These are phyloP conservation scores for rabbit (Oryctolagus cuniculus) DNA, from an alignment of 2,113 vertebrate genomes.

Conservation along the genomic window DNA sequence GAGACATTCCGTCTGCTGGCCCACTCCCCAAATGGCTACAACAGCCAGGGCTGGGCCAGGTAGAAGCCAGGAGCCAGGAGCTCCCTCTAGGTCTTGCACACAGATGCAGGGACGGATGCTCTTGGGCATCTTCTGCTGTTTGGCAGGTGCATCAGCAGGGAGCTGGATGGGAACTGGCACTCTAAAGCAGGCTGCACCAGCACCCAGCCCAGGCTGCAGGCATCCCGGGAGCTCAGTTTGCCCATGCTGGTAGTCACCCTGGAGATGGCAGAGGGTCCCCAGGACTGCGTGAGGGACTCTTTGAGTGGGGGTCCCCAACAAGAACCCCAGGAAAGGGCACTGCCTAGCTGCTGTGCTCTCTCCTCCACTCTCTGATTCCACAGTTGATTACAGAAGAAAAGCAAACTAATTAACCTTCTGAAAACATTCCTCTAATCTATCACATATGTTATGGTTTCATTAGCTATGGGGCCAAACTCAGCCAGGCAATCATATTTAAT, in stretches of 20 bases:
- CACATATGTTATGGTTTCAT: slow-evolving; percentile 77
- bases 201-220: fast-evolving
- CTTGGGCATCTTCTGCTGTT: no score
- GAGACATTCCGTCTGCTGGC: no score
- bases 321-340: fast-evolving
- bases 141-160: no score
- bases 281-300: fast-evolving
- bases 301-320: no score
- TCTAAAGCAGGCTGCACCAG: not conserved
- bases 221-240: fast-evolving
- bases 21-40: no score
- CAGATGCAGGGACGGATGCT: no score
- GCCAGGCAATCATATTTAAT: slow-evolving; percentile 73
- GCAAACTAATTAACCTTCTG: slow-evolving; percentile 85
- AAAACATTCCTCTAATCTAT: slow-evolving; percentile 81
- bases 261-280: slow-evolving; percentile 75
- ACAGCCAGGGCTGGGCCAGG: no score
- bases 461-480: slow-evolving; percentile 64
- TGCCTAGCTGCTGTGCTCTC: fast-evolving
- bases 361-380: not conserved
- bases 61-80: no score
- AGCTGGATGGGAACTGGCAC: no score
- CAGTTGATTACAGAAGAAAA: slow-evolving; percentile 53
- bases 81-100: no score
- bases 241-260: fast-evolving